Conservation (phyloP, 2,888 invertebrate species). For the Spodoptera exigua region DNA sequence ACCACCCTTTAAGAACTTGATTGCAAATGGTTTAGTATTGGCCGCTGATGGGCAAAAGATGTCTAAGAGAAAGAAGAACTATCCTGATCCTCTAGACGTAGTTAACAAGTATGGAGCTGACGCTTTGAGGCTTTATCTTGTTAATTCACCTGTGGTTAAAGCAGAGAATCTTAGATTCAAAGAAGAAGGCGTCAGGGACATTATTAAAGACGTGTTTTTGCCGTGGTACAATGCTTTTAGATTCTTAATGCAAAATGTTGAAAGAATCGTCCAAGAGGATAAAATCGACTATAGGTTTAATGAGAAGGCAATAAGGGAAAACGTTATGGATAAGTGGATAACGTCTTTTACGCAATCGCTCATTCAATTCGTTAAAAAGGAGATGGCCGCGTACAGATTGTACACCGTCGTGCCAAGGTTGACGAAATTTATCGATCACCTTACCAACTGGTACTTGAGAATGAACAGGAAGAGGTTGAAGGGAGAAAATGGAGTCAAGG, state of each 20-base stretch:
- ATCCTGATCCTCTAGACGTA: conserved; percentile 98
- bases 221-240: conserved; percentile 99
- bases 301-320: conserved; percentile 87
- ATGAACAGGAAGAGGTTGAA: conserved; percentile 98
- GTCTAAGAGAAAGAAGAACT: conserved; percentile 99
- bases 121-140: conserved; percentile 97
- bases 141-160: conserved; percentile 99
- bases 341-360: conserved; percentile 98
- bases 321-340: conserved; percentile 99
- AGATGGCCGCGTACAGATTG: conserved; percentile 98
- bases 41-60: conserved; percentile 99
- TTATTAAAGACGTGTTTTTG: conserved; percentile 98
- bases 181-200: conserved; percentile 98
- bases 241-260: conserved; percentile 98
- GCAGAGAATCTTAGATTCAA: conserved; percentile 99
- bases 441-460: conserved; percentile 99
- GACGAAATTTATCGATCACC: conserved; percentile 98
- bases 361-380: conserved; percentile 95
- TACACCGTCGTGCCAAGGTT: conserved; percentile 98
- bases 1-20: conserved; percentile 99
- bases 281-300: conserved; percentile 88
- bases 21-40: conserved; percentile 98
- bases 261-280: conserved; percentile 93
- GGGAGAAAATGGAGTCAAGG: conserved; percentile 95
- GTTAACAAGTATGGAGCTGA: conserved; percentile 98